Evolutionary conservation across 2,888 invertebrate genomes (phyloP), one percentile per base, ranked within the genome.

Genomic region (Drosophila differens): DNA sequence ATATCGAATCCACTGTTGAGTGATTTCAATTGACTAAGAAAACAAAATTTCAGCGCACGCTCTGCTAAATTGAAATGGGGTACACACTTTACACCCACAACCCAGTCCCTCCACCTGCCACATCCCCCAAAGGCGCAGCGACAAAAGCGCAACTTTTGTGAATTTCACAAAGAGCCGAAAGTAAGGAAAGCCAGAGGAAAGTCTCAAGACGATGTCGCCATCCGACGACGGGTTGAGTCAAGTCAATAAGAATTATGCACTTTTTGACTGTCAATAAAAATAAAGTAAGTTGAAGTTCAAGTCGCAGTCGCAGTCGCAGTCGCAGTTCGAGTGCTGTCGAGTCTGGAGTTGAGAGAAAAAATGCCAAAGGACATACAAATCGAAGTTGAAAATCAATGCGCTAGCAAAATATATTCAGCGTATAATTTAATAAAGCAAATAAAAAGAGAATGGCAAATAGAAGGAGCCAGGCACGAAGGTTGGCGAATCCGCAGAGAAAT

Each of bases 401-500:
- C 74, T 80, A 74, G 79, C 83, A 81, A 74, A 90, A 90, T 91
- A 88, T 89, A 91, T 91, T 88, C 91, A 91, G 91, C 91, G 88
- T 89, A 90, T 91, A 91, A 91, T 91, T 91, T 89, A 91, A 91
- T 91, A 91, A 91, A 89, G 82, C 85, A 83, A 90, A 88, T 90
- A 89, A 79, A 70, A 81, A 68, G 60, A 44, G 52, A 54, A 75
- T 47, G 47, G 25, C 52, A 61, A 28, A 35, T 28, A 33, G 7
- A 32, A 12, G 25, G 22, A 25, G 60, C 5, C 16, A 32, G 51
- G 33, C 35, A 25, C 68, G 66, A 69, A 69, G 55, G 37, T 55
- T 55, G 28, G 12, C 37, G 66, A 77, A 75, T 87, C 87, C 89
- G 53, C 70, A 66, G 89, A 87, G 87, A 87, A 87, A 87, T 87